These are phyloP conservation scores for Gymnocypris eckloni DNA, from an alignment of 2,797 vertebrate genomes.

Conservation along the genomic window DNA sequence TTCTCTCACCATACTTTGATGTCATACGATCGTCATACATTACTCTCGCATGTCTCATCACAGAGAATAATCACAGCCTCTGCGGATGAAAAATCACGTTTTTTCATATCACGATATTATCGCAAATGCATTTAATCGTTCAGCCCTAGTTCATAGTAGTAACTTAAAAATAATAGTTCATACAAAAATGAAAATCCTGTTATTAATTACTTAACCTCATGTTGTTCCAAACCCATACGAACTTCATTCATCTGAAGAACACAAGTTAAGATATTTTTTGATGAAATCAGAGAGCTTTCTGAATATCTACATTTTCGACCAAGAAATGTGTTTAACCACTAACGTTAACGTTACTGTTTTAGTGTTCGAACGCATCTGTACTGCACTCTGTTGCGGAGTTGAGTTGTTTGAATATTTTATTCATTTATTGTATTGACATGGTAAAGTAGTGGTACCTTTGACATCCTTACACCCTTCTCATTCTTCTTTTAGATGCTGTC, in stretches of 20 bases:
- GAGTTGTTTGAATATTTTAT: neutral
- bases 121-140: no score
- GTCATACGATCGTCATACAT: no score
- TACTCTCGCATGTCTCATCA: no score
- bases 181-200: no score
- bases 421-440: neutral
- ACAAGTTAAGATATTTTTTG: no score
- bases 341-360: neutral
- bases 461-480: constrained; percentile 2
- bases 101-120: no score
- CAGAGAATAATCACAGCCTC: no score
- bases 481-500: constrained; percentile 13
- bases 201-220: neutral
- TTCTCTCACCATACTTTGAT: no score
- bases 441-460: neutral
- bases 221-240: no score
- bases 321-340: neutral
- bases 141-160: neutral
- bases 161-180: no score
- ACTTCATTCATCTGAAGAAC: no score
- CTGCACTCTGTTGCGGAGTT: neutral
- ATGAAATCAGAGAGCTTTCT: neutral
- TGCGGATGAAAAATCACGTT: no score
- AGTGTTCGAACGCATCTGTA: neutral
- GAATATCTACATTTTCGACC: neutral